Evolutionary conservation across 2,888 invertebrate genomes (phyloP), one percentile per base, ranked within the genome.

Genomic region (Drepana falcataria): DNA sequence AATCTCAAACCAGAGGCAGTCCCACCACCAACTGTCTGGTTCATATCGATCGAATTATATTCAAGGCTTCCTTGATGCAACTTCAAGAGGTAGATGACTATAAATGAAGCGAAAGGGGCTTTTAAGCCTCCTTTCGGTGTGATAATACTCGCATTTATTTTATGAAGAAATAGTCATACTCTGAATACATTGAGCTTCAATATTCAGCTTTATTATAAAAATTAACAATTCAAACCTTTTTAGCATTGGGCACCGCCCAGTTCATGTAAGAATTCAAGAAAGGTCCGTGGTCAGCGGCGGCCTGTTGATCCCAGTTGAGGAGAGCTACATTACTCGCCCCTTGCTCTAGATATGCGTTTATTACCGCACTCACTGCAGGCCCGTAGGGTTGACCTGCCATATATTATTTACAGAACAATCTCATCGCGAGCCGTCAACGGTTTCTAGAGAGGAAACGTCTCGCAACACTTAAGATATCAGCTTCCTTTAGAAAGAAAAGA

Each of bases 181-280:
- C 1, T 21, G 21, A 21, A 21, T 21, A 21, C 21, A 21, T 21
- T 21, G 21, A 21, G 21, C 21, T 21, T 35, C 35, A 48, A 48
- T 33, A 49, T 49, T 59, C 52, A 51, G 9, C 48, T 55, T 52
- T 55, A 55, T 59, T 37, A 37, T 47, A 60, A 41, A 48, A 54
- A 53, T 55, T 54, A 21, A 47, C 54, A 48, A 54, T 37, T 40
- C 55, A 65, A 66, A 89, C 89, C 81, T 77, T 71, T 57, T 79
- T 70, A 48, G 85, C 77, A 58, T 90, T 90, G n/a, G 90, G 89
- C 6, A 77, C 71, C n/a, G 88, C 90, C 80, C 82, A 85, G 55
- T 71, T 76, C 40, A 82, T 51, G 63, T 85, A 90, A 3, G 87
- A 86, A 40, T 61, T 68, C 4, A 77, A 59, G 34, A 85, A 56